Base-by-base conservation (phyloP, 2,797 vertebrate genomes). In the Rhinoraja longicauda region DNA sequence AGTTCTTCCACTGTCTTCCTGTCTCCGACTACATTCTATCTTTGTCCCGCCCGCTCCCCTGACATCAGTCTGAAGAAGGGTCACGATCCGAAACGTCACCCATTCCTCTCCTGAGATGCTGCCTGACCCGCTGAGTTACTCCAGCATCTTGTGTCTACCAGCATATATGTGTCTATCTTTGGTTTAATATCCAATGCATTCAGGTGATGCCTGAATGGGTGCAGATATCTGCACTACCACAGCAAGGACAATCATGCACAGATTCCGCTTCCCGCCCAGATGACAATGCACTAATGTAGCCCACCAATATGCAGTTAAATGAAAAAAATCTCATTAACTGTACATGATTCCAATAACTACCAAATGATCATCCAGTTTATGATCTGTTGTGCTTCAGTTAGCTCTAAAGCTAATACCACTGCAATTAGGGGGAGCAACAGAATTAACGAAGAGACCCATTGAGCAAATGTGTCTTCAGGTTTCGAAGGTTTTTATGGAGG, bases 321-420 rank as follows among this genome's bases (percentile, higher is more conserved):
- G 88, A 67, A 67, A 67, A 84, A 88, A 67, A 86, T 86, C 59
- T 62, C 62, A 67, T 67, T 88, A 88, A 67, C 17, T 36, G 59
- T 67, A 4, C 32, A 67, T 88, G 62, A 88, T 15, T n/a, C n/a
- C 59, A 64, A 21, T 39, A 62, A 88, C 84, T 67, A 67, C 64
- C 32, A 88, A 67, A 67, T 88, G 59, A 88, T 88, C n/a, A 64
- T 17, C 21, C 84, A 36, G n/a, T 36, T 88, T 67, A 88, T 88
- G 62, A 88, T 64, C 19, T 36, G 84, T 0, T 88, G 29, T 67
- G 62, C 84, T 7, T 19, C n/a, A 88, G 13, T 36, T 32, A 88
- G n/a, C 59, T 10, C 29, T 32, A 88, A 88, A 64, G 32, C 29
- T 88, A n/a, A 86, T 62, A 8, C 79, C 57, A n/a, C 15, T 64